Conservation (phyloP, 2,113 vertebrate species). For the Budorcas taxicolor region DNA sequence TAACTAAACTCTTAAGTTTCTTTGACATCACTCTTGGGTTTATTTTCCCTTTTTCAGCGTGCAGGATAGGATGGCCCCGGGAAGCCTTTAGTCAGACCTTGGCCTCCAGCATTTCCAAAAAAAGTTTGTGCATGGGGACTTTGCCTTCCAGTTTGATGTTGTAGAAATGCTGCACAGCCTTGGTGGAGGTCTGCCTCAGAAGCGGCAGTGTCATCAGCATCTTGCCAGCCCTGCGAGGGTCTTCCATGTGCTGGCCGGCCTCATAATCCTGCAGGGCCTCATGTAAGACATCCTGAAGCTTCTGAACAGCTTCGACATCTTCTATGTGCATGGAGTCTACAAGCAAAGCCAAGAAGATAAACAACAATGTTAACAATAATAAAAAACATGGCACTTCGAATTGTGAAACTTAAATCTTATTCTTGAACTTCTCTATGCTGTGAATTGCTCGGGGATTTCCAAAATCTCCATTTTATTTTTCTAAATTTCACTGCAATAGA, state of each 20-base stretch:
- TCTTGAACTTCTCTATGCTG: rapidly evolving
- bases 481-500: background rate
- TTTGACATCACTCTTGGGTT: conserved; percentile 80
- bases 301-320: conserved; percentile 97
- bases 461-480: background rate
- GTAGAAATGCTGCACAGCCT: conserved; percentile 99
- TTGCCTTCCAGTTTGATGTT: conserved; percentile 99
- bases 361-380: rapidly evolving
- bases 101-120: conserved; percentile 99
- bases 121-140: conserved; percentile 99
- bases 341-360: conserved; percentile 22
- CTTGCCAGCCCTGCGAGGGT: conserved; percentile 95
- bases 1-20: conserved; percentile 84
- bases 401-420: rapidly evolving
- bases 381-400: rapidly evolving
- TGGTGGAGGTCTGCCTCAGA: conserved; percentile 97
- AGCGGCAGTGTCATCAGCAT: conserved; percentile 98
- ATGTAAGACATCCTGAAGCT: conserved; percentile 97
- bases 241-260: conserved; percentile 94
- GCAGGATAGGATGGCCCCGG: conserved; percentile 76
- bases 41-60: conserved; percentile 79
- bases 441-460: background rate
- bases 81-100: conserved; percentile 92
- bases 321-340: conserved; percentile 99
- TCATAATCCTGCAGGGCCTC: conserved; percentile 99